These are phyloP conservation scores for Formica selysi DNA, from an alignment of 1,140 invertebrate species.

Conservation along the genomic window DNA sequence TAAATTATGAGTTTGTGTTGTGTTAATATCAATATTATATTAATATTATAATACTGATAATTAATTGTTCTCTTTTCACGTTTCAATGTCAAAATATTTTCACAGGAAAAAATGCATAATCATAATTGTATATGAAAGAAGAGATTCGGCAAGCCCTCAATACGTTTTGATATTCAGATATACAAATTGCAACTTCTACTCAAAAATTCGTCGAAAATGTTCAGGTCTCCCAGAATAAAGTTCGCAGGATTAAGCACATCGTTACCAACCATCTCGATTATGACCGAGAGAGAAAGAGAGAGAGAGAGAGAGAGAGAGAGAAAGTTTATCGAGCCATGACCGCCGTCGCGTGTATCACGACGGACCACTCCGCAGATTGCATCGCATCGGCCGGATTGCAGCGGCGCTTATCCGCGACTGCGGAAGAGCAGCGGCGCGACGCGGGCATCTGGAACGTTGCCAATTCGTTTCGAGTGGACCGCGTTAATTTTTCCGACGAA, in stretches of 20 bases:
- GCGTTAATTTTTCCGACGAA: conserved; percentile 67
- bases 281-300: conserved; percentile 11
- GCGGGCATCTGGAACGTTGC: conserved; percentile 59
- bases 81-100: not conserved
- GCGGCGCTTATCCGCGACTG: conserved; percentile 28
- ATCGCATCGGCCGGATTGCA: conserved; percentile 14
- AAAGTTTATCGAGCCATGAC: conserved; percentile 40
- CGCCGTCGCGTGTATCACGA: conserved; percentile 6
- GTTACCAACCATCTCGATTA: conserved; percentile 46
- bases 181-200: not conserved
- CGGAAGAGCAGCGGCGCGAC: conserved; percentile 68
- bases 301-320: conserved; percentile 4
- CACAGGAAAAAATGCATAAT: not conserved
- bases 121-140: not conserved
- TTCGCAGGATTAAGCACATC: not conserved
- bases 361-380: conserved; percentile 47
- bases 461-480: conserved; percentile 42
- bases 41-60: not conserved
- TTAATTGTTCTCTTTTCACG: not conserved
- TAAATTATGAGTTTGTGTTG: not conserved
- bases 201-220: conserved; percentile 9
- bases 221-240: not conserved
- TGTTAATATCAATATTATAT: not conserved
- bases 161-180: not conserved
- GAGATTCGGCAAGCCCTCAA: not conserved